Evolutionary conservation across 2,797 vertebrate species (phyloP), one percentile per base, ranked within the genome.

Genomic region (Pangasius sanitwongsei): DNA sequence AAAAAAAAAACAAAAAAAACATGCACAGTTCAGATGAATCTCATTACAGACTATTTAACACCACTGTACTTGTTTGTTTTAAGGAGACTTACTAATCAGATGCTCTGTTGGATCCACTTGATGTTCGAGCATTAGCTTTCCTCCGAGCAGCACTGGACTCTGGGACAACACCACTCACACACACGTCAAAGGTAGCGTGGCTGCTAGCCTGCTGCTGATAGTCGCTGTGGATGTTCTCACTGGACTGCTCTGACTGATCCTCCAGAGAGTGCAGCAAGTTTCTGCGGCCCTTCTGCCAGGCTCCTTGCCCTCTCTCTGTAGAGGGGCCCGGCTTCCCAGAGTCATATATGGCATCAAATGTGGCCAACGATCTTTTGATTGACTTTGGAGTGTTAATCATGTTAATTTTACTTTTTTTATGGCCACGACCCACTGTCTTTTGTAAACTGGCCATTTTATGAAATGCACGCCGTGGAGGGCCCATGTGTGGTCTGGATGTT

Each of bases 301-400:
- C 16, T 83, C 65, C 48, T 20, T 74, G 41, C 1, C 57, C 13
- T 59, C 34, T 84, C 59, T 57, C 44, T 57, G 53, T 70, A 11
- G 70, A 0, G 0, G 85, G 77, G 3, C 63, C 87, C 61, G 85
- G 34, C 28, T 44, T 74, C 3, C 3, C 87, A 8, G 94, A 90
- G 4, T 83, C 75, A 65, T 93, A 92, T 89, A 93, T 82, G 89
- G 94, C 92, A 77, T 92, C 87, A 82, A 93, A 93, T 0, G 81
- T 86, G 5, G 93, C 91, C 89, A 95, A 83, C 63, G 94, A 92
- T 11, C 69, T 59, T 84, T 90, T 95, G 83, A 92, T 69, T 0
- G 91, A 91, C 89, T 93, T 95, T 28, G 92, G 92, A 5, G 92
- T 6, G 0, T 83, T 85, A 34, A 69, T 9, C 2, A 69, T 59